A percentile compares a stretch with the other conserved stretches of the same genome.
These are phyloP conservation scores for Phallusia fumigata DNA, from an alignment of 23 tunicate genomes.

Conservation along the genomic window DNA sequence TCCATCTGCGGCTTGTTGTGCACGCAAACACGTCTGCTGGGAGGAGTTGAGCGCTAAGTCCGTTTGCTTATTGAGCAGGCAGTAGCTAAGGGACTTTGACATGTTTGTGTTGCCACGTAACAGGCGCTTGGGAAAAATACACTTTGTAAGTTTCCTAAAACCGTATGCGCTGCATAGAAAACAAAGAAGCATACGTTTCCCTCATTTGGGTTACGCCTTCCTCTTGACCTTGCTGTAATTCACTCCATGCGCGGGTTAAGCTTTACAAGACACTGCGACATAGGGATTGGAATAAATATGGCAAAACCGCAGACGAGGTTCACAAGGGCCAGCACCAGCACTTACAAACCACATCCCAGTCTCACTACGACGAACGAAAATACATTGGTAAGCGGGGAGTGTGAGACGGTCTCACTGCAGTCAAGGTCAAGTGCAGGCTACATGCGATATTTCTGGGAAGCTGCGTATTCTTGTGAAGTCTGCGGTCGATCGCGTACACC, in stretches of 20 bases:
- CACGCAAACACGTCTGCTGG: background rate
- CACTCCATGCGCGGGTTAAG: background rate
- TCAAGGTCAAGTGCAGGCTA: conserved; percentile 4
- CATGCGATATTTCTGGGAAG: conserved; percentile 10
- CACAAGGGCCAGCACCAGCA: background rate
- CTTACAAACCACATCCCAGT: background rate
- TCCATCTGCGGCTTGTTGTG: background rate
- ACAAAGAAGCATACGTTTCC: too few relatives aligned
- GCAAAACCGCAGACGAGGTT: background rate
- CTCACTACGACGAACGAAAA: background rate
- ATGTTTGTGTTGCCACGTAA: background rate
- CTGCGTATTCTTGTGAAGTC: too few relatives aligned
- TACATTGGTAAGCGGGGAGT: too few relatives aligned
- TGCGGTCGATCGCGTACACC: background rate
- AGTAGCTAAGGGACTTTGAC: background rate
- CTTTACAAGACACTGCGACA: too few relatives aligned
- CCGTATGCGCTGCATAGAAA: too few relatives aligned
- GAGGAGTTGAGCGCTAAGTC: background rate
- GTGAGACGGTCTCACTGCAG: background rate
- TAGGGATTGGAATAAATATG: too few relatives aligned
- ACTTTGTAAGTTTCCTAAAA: background rate
- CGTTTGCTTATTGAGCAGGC: too few relatives aligned
- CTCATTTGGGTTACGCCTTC: background rate
- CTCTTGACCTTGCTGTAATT: background rate
- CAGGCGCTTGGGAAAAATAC: background rate